Evolutionary conservation across 2,113 vertebrate genomes (phyloP).

Genomic region (Calyptommatus sinebrachiatus): DNA sequence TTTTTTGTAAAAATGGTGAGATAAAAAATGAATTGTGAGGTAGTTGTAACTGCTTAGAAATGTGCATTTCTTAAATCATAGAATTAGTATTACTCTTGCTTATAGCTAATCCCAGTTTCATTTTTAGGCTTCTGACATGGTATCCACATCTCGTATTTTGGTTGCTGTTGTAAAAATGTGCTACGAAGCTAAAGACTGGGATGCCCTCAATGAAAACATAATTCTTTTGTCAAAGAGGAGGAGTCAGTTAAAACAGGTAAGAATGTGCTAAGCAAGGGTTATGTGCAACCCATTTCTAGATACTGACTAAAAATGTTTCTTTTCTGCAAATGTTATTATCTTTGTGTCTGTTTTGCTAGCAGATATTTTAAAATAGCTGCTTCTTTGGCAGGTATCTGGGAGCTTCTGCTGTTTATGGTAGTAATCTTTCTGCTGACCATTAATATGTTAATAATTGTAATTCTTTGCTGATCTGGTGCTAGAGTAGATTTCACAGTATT

Average conservation of each 20-base stretch:
- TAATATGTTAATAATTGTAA: too few species aligned
- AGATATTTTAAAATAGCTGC: too few species aligned
- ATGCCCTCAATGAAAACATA: slow-evolving; percentile 96
- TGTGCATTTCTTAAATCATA: background rate
- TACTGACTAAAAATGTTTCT: background rate
- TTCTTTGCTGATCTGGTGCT: too few species aligned
- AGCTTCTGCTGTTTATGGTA: too few species aligned
- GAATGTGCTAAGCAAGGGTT: background rate
- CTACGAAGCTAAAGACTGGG: slow-evolving; percentile 95
- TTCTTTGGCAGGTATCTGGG: too few species aligned
- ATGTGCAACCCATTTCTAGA: background rate
- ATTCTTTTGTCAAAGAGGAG: slow-evolving; percentile 94
- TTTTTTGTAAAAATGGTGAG: background rate
- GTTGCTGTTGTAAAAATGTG: slow-evolving; percentile 97
- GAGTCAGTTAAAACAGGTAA: slow-evolving; percentile 97
- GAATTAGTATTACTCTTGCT: background rate
- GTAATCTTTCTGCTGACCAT: too few species aligned
- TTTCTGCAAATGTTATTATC: background rate
- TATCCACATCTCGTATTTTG: slow-evolving; percentile 94
- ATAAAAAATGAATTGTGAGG: background rate
- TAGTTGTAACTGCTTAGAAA: background rate
- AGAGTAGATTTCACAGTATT: too few species aligned
- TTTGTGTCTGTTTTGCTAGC: too few species aligned
- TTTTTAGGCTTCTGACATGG: slow-evolving; percentile 93
- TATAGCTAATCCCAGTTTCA: background rate